phyloP scores from a whole-genome alignment of 2,113 vertebrate genomes.

The Cyphomyrus discorhynchus region DNA sequence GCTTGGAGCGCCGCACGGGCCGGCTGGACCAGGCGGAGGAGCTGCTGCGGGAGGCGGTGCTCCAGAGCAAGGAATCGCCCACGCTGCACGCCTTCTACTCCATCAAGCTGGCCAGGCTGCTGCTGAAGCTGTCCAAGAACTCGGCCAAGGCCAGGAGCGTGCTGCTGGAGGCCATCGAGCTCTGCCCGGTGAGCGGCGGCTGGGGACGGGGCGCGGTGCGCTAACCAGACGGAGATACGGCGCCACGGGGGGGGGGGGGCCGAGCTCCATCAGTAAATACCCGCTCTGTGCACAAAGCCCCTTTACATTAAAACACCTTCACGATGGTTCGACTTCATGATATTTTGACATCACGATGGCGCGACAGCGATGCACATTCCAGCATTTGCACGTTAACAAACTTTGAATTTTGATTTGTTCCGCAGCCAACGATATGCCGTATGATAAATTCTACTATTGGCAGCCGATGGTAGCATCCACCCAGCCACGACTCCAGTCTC shows the following conservation, averaged over 20 bases:
- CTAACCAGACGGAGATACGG: not conserved
- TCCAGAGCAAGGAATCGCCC: constrained; percentile 61
- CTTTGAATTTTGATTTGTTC: not conserved
- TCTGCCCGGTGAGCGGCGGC: constrained; percentile 61
- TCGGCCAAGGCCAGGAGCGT: constrained; percentile 54
- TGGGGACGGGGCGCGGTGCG: not conserved
- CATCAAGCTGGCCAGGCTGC: constrained; percentile 67
- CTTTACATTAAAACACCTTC: not conserved
- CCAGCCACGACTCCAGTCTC: not conserved
- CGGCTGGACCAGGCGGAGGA: constrained; percentile 59
- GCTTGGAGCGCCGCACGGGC: constrained; percentile 65
- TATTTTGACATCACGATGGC: not conserved
- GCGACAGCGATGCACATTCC: not conserved
- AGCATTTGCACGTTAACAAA: not conserved
- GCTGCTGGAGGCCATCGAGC: constrained; percentile 65
- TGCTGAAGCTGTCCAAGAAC: constrained; percentile 62
- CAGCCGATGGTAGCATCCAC: not conserved
- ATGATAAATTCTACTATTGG: not conserved
- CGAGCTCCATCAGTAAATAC: not conserved
- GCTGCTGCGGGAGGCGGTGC: constrained; percentile 62
- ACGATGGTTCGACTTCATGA: not conserved
- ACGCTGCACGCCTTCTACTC: constrained; percentile 65
- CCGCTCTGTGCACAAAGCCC: not conserved
- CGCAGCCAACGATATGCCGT: not conserved
- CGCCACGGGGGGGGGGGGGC: not conserved